Evolutionary conservation across 2,113 vertebrate species (phyloP).

Genomic region (Sander lucioperca): DNA sequence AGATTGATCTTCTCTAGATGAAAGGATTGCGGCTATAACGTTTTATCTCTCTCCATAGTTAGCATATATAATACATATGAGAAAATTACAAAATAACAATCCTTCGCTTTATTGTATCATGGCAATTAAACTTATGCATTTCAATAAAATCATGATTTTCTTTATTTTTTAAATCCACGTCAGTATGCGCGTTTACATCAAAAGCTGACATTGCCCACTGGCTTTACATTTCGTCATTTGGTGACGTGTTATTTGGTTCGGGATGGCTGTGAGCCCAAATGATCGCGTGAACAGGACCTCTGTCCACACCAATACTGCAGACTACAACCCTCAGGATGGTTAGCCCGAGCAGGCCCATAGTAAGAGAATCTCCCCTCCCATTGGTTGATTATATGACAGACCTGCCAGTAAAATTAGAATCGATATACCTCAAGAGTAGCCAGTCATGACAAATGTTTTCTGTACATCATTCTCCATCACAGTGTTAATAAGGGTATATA

Average conservation of each 20-base stretch:
- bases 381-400: conserved; percentile 22
- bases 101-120: not conserved
- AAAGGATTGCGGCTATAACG: conserved; percentile 12
- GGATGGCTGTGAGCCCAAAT: conserved; percentile 26
- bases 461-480: not conserved
- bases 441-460: not conserved
- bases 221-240: conserved; percentile 52
- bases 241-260: conserved; percentile 63
- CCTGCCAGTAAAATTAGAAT: not conserved
- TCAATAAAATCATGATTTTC: conserved; percentile 1
- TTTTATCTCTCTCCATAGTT: no score
- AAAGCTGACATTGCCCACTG: conserved; percentile 8
- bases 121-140: conserved; percentile 14
- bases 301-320: conserved; percentile 18
- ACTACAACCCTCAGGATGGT: conserved; percentile 26
- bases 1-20: conserved; percentile 23
- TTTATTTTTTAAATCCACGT: conserved; percentile 20
- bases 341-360: conserved; percentile 31
- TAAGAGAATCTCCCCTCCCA: not conserved
- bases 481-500: not conserved
- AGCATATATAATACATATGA: not conserved
- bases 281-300: conserved; percentile 30
- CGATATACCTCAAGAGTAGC: not conserved
- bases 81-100: not conserved
- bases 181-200: conserved; percentile 53